A percentile compares a stretch with the other conserved stretches of the same genome.
These are phyloP conservation scores for Reticulitermes lucifugus DNA, from an alignment of 2,888 invertebrate species.

Conservation along the genomic window DNA sequence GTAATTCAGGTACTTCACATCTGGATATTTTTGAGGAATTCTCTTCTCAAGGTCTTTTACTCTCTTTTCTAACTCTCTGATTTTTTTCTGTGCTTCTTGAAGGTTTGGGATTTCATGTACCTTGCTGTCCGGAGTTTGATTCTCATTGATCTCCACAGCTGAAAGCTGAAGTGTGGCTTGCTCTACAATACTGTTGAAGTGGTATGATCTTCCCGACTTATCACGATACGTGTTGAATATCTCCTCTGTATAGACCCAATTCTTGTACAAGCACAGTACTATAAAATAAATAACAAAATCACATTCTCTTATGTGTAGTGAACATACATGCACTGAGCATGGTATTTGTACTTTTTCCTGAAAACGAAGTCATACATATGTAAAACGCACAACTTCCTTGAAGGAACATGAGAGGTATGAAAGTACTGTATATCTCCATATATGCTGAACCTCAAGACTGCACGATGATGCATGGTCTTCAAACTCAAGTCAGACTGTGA, in stretches of 20 bases:
- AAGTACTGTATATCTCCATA: too few relatives aligned
- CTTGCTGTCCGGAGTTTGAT: not conserved
- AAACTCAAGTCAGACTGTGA: too few relatives aligned
- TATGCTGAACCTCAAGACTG: too few relatives aligned
- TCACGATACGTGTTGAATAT: constrained; percentile 8
- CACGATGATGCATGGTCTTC: too few relatives aligned
- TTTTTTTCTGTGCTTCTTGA: constrained; percentile 71
- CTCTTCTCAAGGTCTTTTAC: constrained; percentile 77
- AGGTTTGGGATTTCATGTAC: not conserved
- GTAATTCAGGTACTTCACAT: constrained; percentile 92
- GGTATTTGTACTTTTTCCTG: too few relatives aligned
- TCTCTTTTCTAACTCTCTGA: constrained; percentile 78
- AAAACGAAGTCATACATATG: too few relatives aligned
- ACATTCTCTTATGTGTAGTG: too few relatives aligned
- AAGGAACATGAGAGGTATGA: too few relatives aligned
- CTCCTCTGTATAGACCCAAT: constrained; percentile 60
- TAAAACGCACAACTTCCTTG: too few relatives aligned
- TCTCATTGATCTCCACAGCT: not conserved
- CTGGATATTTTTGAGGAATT: constrained; percentile 87
- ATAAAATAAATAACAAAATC: constrained; percentile 50
- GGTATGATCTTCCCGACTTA: constrained; percentile 30
- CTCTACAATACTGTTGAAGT: constrained; percentile 52
- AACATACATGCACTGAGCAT: too few relatives aligned
- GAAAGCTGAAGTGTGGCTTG: not conserved
- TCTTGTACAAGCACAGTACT: constrained; percentile 65